Base-by-base conservation (phyloP, 2,113 vertebrate species). In the Oryctolagus cuniculus region DNA sequence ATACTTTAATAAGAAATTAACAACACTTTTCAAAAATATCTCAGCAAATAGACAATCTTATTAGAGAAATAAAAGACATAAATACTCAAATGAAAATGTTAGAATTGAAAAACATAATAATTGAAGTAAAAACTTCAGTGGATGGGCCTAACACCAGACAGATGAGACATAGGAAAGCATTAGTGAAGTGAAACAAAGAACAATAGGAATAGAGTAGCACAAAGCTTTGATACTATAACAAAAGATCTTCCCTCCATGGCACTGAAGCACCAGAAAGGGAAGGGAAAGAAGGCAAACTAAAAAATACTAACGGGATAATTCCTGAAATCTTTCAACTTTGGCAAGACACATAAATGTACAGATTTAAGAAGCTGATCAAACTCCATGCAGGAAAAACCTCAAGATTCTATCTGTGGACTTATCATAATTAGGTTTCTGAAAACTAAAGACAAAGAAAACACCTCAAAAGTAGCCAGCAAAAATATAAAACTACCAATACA, bases 361-460 rank as follows among this genome's bases (percentile, higher is more conserved):
- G 38, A 74, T 82, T 93, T n/a, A 67, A 27, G 34, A 90, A 82
- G 19, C 19, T 73, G 24, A 87, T 25, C 19, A 73, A 58, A 70
- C 19, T 34, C 31, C 55, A 61, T 67, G 75, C 12, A 81, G 69
- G 51, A 64, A 29, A 55, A 82, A 82, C 17, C 12, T 55, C 24
- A 69, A 69, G 31, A 51, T 66, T 11, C 55, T 21, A 82, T 51
- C 11, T 38, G 31, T n/a, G 79, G 27, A 74, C 1, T 66, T 22
- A 36, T 27, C 22, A 92, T 36, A 69, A 91, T 78, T 91, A 87
- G 55, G 34, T 24, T 89, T 64, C 15, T 81, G 44, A 72, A 79
- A 77, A 64, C 17, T 81, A 86, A 63, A 36, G 9, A 58, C 66
- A 66, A 58, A 69, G 36, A 69, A 89, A 29, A 81, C n/a, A 10